Evolutionary conservation across 2,888 invertebrate species (phyloP), one percentile per base, ranked within the genome.

Genomic region (Trissonchulus latispiculum): DNA sequence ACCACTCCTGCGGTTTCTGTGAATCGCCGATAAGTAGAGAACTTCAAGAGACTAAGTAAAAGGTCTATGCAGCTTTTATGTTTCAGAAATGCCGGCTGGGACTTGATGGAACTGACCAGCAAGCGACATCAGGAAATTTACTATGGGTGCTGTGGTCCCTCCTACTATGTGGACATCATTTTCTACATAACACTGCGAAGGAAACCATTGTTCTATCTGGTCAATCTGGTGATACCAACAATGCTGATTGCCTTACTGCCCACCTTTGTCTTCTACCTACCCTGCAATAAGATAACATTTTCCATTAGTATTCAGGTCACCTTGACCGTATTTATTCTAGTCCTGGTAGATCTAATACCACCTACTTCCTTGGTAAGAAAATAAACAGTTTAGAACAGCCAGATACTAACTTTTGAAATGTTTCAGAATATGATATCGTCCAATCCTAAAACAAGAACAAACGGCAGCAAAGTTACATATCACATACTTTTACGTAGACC

Each of bases 51-150:
- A n/a, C n/a, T n/a, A n/a, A n/a, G n/a, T n/a, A n/a, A n/a, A n/a
- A n/a, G n/a, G n/a, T n/a, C n/a, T n/a, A 15, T 59, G 15, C n/a
- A 69, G n/a, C n/a, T n/a, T n/a, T n/a, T n/a, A n/a, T n/a, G n/a
- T n/a, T 77, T 59, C 71, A 81, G 81, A 72, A 82, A 81, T 15
- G 82, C 82, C 0, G 82, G 82, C 73, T 82, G 82, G 82, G 82
- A 82, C 71, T 76, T 82, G 2, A 72, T 82, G 32, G 78, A 79
- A 0, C 72, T 82, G 35, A 80, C 79, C 1, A 79, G 81, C n/a
- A 78, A 78, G 31, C 74, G 81, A 2, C 81, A 82, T 66, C 79
- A 80, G 1, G 80, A 28, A 2, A 64, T 71, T 70, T 82, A 82
- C 75, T 78, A 80, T 1, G 78, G 78, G 15, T 82, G 82, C 75